Percentiles rank a stretch among this genome's conserved stretches.
Conservation (phyloP, 1,140 invertebrate genomes). For the Bathynomus jamesi region DNA sequence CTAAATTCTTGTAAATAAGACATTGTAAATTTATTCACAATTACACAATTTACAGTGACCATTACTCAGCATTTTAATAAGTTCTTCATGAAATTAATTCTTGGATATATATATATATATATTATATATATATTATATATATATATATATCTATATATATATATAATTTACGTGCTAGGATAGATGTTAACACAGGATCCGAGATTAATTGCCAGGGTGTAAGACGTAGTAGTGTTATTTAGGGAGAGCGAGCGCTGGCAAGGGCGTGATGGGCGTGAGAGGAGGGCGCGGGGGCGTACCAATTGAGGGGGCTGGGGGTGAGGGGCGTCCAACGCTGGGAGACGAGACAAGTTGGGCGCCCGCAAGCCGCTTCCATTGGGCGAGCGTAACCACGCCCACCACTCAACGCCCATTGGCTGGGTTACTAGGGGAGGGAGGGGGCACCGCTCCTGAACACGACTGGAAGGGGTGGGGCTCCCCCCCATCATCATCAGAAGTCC, state of each 20-base stretch:
- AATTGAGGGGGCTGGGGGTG: conserved; percentile 26
- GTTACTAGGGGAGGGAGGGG: neutral
- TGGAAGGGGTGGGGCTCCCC: neutral
- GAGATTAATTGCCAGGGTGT: no score
- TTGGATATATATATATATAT: no score
- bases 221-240: no score
- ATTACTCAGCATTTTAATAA: conserved; percentile 40
- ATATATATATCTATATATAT: no score
- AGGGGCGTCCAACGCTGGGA: conserved; percentile 33
- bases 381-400: conserved; percentile 10
- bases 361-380: conserved; percentile 18
- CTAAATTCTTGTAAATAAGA: conserved; percentile 40
- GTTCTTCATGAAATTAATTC: no score
- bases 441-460: neutral
- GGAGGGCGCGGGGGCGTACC: conserved; percentile 24
- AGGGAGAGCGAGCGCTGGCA: neutral
- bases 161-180: no score
- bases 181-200: no score
- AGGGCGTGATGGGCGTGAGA: conserved; percentile 3
- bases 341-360: conserved; percentile 31
- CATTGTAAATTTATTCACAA: conserved; percentile 43
- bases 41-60: conserved; percentile 43
- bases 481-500: neutral
- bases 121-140: no score
- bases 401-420: conserved; percentile 3